Evolutionary conservation across 2,888 invertebrate genomes (phyloP), one percentile per base, ranked within the genome.

Genomic region (Meghimatium bilineatum): DNA sequence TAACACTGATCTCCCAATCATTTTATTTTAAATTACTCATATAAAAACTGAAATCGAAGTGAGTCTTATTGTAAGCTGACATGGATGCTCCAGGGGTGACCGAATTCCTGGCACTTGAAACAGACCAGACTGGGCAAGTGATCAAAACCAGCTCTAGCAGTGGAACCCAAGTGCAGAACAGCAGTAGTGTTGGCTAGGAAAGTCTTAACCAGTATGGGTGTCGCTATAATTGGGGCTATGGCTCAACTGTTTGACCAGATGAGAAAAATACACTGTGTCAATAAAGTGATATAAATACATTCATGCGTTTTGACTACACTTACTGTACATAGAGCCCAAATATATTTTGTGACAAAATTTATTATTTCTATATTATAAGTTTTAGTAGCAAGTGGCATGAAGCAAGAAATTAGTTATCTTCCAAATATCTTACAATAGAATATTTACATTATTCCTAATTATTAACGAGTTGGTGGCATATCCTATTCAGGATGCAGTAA

Each of bases 221-320:
- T 66, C 32, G 79, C 67, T 49, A 74, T 67, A 67, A 66, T 44
- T 29, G 78, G 60, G 32, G 44, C 20, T 67, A 67, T 38, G 67
- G 79, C 69, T 79, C 66, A 29, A 79, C 67, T 69, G 79, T 29
- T 79, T 67, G 67, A 79, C 79, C 79, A 44, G 69, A 79, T 79
- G 79, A 79, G 23, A 79, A 66, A 77, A 56, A 76, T 20, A 79
- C 79, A 79, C 79, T 67, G 32, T 49, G 79, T 79, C 79, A 79
- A 38, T 79, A n/a, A 79, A 29, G 74, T 74, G 52, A 34, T 26
- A 52, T 74, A 78, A 23, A 29, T 29, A n/a, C 38, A 63, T 44
- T 12, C 5, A 12, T 56, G 23, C 17, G 56, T 17, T 56, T 56
- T 56, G 56, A 56, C 17, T 56, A 14, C 56, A 8, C 20, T 14